These are phyloP conservation scores for Epirrhoe alternata DNA, from an alignment of 2,888 invertebrate genomes.

Conservation along the genomic window DNA sequence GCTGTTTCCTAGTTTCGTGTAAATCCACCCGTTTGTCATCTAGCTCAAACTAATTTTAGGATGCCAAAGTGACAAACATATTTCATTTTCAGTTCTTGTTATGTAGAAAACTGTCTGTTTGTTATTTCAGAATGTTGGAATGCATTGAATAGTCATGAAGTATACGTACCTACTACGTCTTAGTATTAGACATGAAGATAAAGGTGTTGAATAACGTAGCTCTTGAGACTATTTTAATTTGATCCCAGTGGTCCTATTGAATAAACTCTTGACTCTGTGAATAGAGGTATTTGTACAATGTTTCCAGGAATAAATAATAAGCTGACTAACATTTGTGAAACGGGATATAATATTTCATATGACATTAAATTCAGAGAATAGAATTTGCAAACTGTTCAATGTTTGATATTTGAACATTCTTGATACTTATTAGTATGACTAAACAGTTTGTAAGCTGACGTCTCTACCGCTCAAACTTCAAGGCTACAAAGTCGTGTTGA, in stretches of 20 bases:
- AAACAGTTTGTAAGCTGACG: constrained; percentile 22
- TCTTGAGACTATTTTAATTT: too few relatives aligned
- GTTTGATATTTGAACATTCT: not conserved
- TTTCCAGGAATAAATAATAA: not conserved
- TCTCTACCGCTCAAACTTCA: constrained; percentile 15
- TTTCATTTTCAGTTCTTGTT: constrained; percentile 21
- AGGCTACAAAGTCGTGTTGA: constrained; percentile 19
- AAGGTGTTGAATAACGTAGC: too few relatives aligned
- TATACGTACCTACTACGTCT: too few relatives aligned
- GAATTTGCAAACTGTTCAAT: not conserved
- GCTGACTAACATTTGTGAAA: not conserved
- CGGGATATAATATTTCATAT: not conserved
- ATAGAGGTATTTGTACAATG: too few relatives aligned
- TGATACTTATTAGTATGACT: constrained; percentile 13
- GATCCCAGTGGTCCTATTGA: too few relatives aligned
- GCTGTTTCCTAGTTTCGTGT: constrained; percentile 6
- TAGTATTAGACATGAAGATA: too few relatives aligned
- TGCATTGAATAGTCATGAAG: constrained; percentile 4
- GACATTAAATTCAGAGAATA: not conserved
- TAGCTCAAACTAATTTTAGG: constrained; percentile 21
- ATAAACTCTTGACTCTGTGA: too few relatives aligned
- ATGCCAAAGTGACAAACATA: constrained; percentile 20
- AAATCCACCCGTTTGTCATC: not conserved
- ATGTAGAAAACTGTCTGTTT: constrained; percentile 10
- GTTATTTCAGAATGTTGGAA: constrained; percentile 11